Evolutionary conservation across 2,113 vertebrate species (phyloP).

Genomic region (Mormyrus iriodes): DNA sequence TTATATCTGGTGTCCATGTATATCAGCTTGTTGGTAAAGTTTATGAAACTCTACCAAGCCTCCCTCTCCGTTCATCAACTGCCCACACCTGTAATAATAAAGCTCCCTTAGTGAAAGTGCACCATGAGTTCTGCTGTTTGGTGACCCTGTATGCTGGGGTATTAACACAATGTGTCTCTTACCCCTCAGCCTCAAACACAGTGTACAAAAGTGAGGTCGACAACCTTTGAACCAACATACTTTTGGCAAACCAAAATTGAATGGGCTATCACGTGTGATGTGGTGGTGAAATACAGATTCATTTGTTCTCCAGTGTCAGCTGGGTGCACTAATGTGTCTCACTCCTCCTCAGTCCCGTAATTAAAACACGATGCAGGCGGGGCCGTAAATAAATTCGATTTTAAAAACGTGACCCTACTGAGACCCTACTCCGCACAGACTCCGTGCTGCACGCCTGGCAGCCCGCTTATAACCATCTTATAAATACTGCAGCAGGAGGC

Average conservation of each 20-base stretch:
- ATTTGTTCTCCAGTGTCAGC: not conserved
- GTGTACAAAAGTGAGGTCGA: not conserved
- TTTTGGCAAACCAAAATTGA: not conserved
- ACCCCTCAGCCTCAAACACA: not conserved
- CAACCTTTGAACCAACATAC: not conserved
- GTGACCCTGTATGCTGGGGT: not conserved
- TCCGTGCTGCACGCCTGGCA: not conserved
- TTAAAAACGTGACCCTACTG: not conserved
- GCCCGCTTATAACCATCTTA: not conserved
- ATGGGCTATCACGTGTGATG: not conserved
- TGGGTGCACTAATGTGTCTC: not conserved
- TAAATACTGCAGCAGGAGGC: conserved; percentile 14
- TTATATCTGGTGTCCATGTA: not conserved
- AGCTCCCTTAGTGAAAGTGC: not conserved
- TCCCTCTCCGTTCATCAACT: not conserved
- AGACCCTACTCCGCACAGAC: not conserved
- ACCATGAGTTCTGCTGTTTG: not conserved
- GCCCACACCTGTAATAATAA: not conserved
- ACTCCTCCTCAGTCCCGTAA: not conserved
- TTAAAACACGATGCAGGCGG: conserved; percentile 1
- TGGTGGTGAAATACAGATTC: not conserved
- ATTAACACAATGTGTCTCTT: not conserved
- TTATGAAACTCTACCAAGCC: not conserved
- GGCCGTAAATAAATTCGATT: conserved; percentile 8
- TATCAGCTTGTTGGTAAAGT: not conserved